phyloP scores from a whole-genome alignment of 2,113 vertebrate species.

The Australoheros scitulus region DNA sequence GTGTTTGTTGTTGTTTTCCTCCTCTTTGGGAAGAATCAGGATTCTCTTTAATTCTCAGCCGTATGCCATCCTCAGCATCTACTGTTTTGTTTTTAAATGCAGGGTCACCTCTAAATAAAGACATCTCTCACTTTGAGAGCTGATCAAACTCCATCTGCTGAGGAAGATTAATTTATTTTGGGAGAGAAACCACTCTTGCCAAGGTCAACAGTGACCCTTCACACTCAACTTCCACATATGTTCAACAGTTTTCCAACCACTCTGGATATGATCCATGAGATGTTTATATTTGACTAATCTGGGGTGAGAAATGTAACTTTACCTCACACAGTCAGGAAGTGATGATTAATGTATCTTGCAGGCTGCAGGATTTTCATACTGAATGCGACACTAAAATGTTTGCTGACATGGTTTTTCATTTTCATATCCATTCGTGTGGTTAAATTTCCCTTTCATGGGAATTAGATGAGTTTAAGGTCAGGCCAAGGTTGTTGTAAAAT shows the following conservation, averaged over 20 bases:
- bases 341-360: neutral
- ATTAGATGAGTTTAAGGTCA: neutral
- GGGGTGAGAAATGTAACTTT: neutral
- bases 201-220: neutral
- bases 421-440: neutral
- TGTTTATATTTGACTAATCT: neutral
- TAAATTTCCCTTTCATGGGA: neutral
- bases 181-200: fast-evolving
- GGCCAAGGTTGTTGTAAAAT: neutral
- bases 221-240: neutral
- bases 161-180: fast-evolving
- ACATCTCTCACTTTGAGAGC: neutral
- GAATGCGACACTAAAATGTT: neutral
- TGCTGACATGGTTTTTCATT: neutral
- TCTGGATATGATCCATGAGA: neutral
- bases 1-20: neutral
- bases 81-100: neutral
- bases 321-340: neutral
- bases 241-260: neutral
- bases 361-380: neutral
- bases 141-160: neutral
- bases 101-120: neutral
- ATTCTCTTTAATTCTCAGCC: too few species aligned
- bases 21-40: too few species aligned
- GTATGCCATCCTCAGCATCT: too few species aligned